Percentiles rank a stretch among this genome's conserved stretches.
phyloP scores from a whole-genome alignment of 1,140 invertebrate genomes.

The Nasonia longicornis region DNA sequence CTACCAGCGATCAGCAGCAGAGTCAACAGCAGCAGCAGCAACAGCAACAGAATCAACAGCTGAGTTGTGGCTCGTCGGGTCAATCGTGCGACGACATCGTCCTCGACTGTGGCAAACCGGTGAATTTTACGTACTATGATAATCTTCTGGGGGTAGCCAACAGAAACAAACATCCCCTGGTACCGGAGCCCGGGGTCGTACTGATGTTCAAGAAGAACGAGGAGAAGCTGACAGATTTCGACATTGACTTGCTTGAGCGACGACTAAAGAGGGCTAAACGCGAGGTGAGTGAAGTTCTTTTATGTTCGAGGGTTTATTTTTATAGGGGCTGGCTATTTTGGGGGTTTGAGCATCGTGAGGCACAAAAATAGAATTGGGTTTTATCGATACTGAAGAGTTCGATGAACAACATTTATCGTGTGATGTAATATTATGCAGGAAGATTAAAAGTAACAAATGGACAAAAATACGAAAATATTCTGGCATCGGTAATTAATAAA shows the following conservation, averaged over 20 bases:
- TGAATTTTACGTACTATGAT: constrained; percentile 90
- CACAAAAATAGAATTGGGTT: too few relatives aligned
- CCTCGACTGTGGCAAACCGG: constrained; percentile 87
- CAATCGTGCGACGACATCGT: constrained; percentile 74
- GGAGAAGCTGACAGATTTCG: constrained; percentile 77
- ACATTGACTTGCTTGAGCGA: constrained; percentile 82
- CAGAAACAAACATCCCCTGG: constrained; percentile 76
- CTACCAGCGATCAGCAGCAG: constrained; percentile 41
- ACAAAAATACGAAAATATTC: too few relatives aligned
- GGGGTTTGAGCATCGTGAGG: too few relatives aligned
- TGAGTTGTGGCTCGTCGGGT: constrained; percentile 55
- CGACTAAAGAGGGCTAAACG: constrained; percentile 84
- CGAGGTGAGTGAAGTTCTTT: constrained; percentile 70
- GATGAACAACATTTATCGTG: too few relatives aligned
- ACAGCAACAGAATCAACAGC: constrained; percentile 53
- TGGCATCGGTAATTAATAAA: too few relatives aligned
- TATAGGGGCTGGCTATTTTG: too few relatives aligned
- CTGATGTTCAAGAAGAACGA: constrained; percentile 83
- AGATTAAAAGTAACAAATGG: too few relatives aligned
- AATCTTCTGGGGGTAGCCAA: constrained; percentile 86
- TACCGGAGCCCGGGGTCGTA: constrained; percentile 79
- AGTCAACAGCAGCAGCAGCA: constrained; percentile 53
- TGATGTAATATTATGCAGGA: too few relatives aligned
- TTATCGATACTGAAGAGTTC: too few relatives aligned
- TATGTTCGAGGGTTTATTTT: too few relatives aligned